These are phyloP conservation scores for Trichonephila clavata DNA, from an alignment of 1,140 invertebrate species.

Conservation along the genomic window DNA sequence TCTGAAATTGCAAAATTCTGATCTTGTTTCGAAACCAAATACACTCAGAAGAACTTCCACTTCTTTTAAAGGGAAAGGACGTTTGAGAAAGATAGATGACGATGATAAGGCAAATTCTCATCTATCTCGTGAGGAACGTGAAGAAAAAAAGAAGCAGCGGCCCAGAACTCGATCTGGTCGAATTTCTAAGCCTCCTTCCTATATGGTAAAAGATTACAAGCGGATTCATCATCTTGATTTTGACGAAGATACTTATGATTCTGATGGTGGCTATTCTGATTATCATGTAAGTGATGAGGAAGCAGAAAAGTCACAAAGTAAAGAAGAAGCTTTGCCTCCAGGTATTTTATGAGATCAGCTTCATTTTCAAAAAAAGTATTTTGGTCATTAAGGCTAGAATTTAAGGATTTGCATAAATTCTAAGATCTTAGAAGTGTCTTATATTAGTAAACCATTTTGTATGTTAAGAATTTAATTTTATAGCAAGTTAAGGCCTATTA, in stretches of 20 bases:
- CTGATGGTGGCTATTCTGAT: conserved; percentile 86
- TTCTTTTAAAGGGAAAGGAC: conserved; percentile 12
- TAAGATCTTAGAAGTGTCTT: background rate
- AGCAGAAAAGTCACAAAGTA: conserved; percentile 79
- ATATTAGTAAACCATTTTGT: background rate
- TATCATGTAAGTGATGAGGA: conserved; percentile 84
- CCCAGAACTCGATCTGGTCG: conserved; percentile 85
- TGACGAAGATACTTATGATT: conserved; percentile 84
- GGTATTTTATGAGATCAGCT: conserved; percentile 32
- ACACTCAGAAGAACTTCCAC: background rate
- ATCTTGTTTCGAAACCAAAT: background rate
- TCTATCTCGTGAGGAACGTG: conserved; percentile 82
- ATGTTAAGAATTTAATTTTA: too few relatives aligned
- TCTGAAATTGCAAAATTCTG: background rate
- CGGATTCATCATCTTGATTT: conserved; percentile 85
- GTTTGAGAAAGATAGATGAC: conserved; percentile 17
- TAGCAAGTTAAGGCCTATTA: background rate
- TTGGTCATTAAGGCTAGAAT: too few relatives aligned
- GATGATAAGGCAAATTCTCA: conserved; percentile 78
- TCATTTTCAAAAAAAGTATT: too few relatives aligned
- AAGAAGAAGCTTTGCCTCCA: conserved; percentile 48
- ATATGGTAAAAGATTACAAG: conserved; percentile 87
- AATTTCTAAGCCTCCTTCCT: conserved; percentile 85
- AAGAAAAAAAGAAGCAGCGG: conserved; percentile 84
- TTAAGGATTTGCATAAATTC: too few relatives aligned